Conservation (phyloP, 2,797 vertebrate species). For the Helostoma temminkii region DNA sequence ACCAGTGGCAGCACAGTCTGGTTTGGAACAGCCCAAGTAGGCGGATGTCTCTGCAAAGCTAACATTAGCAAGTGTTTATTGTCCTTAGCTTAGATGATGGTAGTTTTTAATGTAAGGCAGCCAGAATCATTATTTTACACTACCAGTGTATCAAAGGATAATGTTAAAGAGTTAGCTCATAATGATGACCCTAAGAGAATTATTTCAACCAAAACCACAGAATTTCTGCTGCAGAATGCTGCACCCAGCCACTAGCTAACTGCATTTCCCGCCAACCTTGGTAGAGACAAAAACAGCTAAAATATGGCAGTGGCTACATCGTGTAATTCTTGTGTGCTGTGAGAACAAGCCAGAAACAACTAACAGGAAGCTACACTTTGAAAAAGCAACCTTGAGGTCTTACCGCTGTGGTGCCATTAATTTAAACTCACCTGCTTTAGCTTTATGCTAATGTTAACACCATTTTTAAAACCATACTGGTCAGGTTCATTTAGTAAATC, state of each 20-base stretch:
- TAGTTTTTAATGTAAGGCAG: too few relatives aligned
- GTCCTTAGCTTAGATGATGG: background rate
- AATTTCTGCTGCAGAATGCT: too few relatives aligned
- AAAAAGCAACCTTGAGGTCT: background rate
- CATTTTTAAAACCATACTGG: background rate
- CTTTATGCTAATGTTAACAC: background rate
- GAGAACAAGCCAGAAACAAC: too few relatives aligned
- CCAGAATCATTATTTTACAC: background rate
- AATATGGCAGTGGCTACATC: background rate
- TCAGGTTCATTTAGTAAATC: background rate
- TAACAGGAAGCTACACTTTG: background rate
- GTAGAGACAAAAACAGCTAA: background rate
- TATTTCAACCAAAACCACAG: too few relatives aligned
- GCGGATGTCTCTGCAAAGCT: background rate
- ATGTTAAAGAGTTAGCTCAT: background rate
- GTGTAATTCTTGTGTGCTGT: too few relatives aligned
- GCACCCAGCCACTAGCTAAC: background rate
- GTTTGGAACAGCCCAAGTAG: too few relatives aligned
- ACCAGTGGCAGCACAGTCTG: background rate
- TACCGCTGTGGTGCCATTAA: slow-evolving; percentile 1
- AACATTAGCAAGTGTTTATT: background rate
- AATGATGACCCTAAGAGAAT: background rate
- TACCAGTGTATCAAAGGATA: background rate
- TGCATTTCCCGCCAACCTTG: too few relatives aligned
- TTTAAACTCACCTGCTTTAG: background rate